Conservation (phyloP, 2,797 vertebrate species). For the Halcyon badia region DNA sequence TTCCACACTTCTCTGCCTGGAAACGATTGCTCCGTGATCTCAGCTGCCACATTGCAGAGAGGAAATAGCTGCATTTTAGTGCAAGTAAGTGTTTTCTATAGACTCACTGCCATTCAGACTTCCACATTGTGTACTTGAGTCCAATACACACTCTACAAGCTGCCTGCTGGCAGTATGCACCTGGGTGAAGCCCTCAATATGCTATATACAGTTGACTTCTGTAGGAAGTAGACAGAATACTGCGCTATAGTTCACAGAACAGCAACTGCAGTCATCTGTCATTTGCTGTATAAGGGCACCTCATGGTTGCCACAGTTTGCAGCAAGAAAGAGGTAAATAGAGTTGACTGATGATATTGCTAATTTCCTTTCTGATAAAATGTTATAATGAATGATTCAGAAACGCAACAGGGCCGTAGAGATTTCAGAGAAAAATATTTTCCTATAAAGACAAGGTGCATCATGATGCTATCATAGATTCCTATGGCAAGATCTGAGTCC, state of each 20-base stretch:
- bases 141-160: background rate
- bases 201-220: background rate
- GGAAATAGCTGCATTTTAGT: conserved; percentile 20
- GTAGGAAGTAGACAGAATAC: background rate
- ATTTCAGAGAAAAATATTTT: background rate
- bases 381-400: background rate
- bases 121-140: background rate
- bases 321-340: background rate
- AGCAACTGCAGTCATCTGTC: background rate
- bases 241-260: background rate
- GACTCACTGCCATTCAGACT: background rate
- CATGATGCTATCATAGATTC: background rate
- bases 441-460: background rate
- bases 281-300: background rate
- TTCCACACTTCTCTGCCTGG: conserved; percentile 36
- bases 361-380: background rate
- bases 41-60: conserved; percentile 25
- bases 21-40: conserved; percentile 48
- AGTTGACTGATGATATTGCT: background rate
- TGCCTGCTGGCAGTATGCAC: background rate
- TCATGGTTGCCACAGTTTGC: background rate
- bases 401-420: background rate
- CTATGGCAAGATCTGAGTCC: background rate
- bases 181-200: background rate
- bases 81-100: background rate